Evolutionary conservation across 2,888 invertebrate species (phyloP), one percentile per base, ranked within the genome.

Genomic region (Sicus ferrugineus): DNA sequence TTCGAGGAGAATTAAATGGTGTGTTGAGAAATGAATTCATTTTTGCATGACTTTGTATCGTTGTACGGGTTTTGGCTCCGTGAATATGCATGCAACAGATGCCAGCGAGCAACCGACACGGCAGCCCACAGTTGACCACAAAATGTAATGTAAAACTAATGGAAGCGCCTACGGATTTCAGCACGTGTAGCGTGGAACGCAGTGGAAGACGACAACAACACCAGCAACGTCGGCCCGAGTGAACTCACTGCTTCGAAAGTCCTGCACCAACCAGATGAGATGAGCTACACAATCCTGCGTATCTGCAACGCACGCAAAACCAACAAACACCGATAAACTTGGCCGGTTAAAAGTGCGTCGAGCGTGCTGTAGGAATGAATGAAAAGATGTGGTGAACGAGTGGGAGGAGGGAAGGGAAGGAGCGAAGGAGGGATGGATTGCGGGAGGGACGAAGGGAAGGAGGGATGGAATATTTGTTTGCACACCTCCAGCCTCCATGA

Each of bases 21-120:
- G n/a, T n/a, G n/a, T n/a, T n/a, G n/a, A n/a, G n/a, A n/a, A n/a
- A n/a, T n/a, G n/a, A n/a, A n/a, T n/a, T n/a, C n/a, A n/a, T n/a
- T n/a, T n/a, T n/a, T n/a, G n/a, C n/a, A n/a, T n/a, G n/a, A n/a
- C n/a, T n/a, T n/a, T n/a, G n/a, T n/a, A n/a, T n/a, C n/a, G n/a
- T n/a, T n/a, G n/a, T n/a, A n/a, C n/a, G n/a, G n/a, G n/a, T n/a
- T n/a, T n/a, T n/a, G n/a, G n/a, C n/a, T n/a, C n/a, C n/a, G n/a
- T n/a, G n/a, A 54, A 54, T 54, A 54, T 54, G 23, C 54, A 54
- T 7, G 54, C 54, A 54, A 54, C 54, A 54, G 54, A 21, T 54
- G 54, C 54, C 14, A 23, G 54, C 54, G 23, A 26, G 21, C 50
- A 50, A 42, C n/a, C 4, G 9, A 23, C 26, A 26, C 26, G 3